phyloP scores from a whole-genome alignment of 2,113 vertebrate species.

The Ochotona princeps region DNA sequence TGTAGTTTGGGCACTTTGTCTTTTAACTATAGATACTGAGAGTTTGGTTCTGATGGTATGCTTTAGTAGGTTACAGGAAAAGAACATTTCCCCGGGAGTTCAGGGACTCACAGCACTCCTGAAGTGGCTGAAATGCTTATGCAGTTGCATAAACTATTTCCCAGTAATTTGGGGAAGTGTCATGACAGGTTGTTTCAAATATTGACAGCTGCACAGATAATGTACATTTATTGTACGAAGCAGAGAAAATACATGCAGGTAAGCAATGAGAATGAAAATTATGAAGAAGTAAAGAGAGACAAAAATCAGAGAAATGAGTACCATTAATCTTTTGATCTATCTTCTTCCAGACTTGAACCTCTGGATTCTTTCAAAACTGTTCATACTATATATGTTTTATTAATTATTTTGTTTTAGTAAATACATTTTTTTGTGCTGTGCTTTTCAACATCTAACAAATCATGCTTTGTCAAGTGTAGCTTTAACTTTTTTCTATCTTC shows the following conservation, averaged over 20 bases:
- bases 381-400: background rate
- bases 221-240: background rate
- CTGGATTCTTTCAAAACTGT: background rate
- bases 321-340: background rate
- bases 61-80: background rate
- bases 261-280: background rate
- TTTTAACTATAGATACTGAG: background rate
- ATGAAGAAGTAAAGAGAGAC: background rate
- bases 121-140: background rate
- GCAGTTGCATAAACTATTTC: background rate
- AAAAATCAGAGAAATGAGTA: background rate
- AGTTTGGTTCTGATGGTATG: background rate
- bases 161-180: background rate
- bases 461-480: background rate
- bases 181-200: background rate
- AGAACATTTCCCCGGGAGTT: background rate
- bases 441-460: background rate
- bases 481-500: background rate
- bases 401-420: background rate
- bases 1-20: background rate
- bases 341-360: background rate
- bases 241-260: background rate
- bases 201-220: background rate
- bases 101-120: background rate
- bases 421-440: background rate